These are phyloP conservation scores for Lacerta bilineata DNA, from an alignment of 2,797 vertebrate species.

Conservation along the genomic window DNA sequence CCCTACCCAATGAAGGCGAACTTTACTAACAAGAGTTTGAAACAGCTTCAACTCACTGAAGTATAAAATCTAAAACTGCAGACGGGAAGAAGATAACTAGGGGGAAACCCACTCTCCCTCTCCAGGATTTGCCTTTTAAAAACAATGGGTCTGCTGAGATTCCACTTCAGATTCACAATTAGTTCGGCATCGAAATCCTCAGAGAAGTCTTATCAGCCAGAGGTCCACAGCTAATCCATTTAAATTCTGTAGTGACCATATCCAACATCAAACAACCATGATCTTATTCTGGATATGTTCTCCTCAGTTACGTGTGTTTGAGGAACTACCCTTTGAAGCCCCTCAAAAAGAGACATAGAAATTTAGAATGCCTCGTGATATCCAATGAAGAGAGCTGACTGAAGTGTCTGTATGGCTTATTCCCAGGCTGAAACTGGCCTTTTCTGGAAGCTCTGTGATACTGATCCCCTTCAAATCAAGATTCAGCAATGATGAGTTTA, in stretches of 20 bases:
- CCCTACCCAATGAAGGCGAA: neutral
- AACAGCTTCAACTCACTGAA: neutral
- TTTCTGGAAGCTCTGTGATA: neutral
- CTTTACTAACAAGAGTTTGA: neutral
- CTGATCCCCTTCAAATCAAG: neutral
- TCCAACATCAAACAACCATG: neutral
- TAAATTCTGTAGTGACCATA: neutral
- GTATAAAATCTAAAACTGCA: neutral
- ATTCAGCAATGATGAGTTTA: neutral
- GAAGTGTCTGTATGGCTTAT: neutral
- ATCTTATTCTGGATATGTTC: neutral
- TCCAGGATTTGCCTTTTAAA: neutral
- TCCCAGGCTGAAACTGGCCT: neutral
- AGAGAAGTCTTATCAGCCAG: neutral
- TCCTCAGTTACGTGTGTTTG: neutral
- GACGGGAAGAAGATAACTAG: neutral
- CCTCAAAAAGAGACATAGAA: neutral
- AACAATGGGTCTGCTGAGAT: neutral
- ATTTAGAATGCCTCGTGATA: neutral
- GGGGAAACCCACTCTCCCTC: neutral
- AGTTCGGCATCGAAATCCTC: neutral
- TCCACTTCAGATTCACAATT: neutral
- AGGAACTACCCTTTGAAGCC: too few relatives aligned
- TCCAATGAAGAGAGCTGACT: neutral
- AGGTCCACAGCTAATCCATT: slow-evolving; percentile 1